Base-by-base conservation (phyloP, 2,888 invertebrate genomes). In the Xestia rhomboidea region DNA sequence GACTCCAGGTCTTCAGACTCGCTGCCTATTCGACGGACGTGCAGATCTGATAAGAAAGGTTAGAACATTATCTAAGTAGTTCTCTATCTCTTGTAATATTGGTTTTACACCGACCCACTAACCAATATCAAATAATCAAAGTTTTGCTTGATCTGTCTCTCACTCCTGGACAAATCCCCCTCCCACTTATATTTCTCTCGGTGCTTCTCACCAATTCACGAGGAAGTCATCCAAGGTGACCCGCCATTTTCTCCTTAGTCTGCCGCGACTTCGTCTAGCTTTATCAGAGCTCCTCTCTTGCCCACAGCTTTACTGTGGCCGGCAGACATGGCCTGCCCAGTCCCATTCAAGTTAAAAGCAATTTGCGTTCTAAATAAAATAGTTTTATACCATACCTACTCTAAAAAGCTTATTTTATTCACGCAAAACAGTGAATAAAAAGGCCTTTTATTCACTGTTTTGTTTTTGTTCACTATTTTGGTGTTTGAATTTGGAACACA, bases 41-140 rank as follows among this genome's bases (percentile, higher is more conserved):
- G 93, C 63, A 89, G 95, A 73, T 90, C 89, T 67, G 93, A 95
- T 71, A 95, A 92, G 76, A 96, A 95, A 94, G 95, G 96, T 96
- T 2, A 57, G 15, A 57, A 76, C 0, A 13, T 34, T 62, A 34
- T 21, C 21, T 34, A 21, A 10, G 30, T 60, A 18, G 18, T 60
- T 60, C 15, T 30, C 18, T n/a, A n/a, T 60, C 27, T 30, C 7
- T 60, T 60, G 8, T 30, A 18, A 2, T 30, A 60, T 30, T 60
- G 15, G 7, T 18, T 18, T 60, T 30, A 60, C 27, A n/a, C 13
- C 0, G 1, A n/a, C 11, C n/a, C 24, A 24, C 24, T 10, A 24
- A 10, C 13, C 57, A 18, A 57, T 15, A 30, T 60, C 27, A 30
- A 60, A 30, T 3, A 60, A 18, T 27, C 6, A 27, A 27, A 18